Evolutionary conservation across 2,888 invertebrate genomes (phyloP).

Genomic region (Limnephilus lunatus): DNA sequence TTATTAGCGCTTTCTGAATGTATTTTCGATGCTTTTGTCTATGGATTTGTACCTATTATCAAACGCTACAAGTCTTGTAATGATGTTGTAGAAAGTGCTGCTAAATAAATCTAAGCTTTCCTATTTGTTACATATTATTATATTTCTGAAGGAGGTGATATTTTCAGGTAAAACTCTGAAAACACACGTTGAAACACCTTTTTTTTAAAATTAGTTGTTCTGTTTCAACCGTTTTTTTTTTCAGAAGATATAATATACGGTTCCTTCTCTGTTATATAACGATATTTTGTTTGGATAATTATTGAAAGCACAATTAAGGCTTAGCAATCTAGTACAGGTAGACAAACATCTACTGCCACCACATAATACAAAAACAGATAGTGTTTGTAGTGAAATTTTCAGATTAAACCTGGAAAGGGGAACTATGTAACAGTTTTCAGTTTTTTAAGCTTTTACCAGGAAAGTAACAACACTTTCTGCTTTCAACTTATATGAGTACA

Average conservation of each 20-base stretch:
- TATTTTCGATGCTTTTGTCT: background rate
- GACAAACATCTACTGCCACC: background rate
- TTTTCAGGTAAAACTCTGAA: background rate
- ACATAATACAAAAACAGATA: background rate
- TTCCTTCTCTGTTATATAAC: background rate
- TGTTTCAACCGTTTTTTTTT: background rate
- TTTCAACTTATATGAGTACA: no score
- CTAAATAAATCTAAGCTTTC: no score
- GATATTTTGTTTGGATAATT: background rate
- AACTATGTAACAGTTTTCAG: no score
- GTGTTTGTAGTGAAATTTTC: no score
- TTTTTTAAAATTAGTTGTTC: background rate
- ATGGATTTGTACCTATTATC: background rate
- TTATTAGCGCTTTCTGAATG: background rate
- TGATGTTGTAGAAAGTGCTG: no score
- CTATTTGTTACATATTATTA: background rate
- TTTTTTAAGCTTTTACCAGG: no score
- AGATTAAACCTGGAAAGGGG: no score
- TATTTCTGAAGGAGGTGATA: background rate
- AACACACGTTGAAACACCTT: background rate
- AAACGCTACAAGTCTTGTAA: no score
- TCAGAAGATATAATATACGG: background rate
- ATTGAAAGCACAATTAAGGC: background rate
- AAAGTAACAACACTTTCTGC: no score
- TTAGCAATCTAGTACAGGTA: background rate